phyloP scores from a whole-genome alignment of 64 coral and sea anemone genomes.

The Astreopora myriophthalma region DNA sequence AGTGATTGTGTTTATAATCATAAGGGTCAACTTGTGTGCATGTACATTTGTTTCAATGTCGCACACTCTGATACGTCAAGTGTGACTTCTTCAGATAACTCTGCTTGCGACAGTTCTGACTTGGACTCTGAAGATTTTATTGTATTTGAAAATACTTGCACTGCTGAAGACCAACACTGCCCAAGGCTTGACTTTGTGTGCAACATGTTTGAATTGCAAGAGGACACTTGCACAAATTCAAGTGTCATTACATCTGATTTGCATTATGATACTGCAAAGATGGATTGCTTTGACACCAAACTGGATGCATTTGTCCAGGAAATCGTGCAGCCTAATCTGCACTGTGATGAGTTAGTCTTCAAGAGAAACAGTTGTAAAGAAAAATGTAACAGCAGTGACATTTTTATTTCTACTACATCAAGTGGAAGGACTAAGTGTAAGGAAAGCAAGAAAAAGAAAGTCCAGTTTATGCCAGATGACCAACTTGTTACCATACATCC shows the following conservation, averaged over 20 bases:
- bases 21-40: slow-evolving; percentile 21
- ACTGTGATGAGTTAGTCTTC: neutral
- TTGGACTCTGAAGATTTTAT: slow-evolving; percentile 17
- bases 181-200: neutral
- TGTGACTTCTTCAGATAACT: neutral
- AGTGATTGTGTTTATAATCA: slow-evolving; percentile 25
- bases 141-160: neutral
- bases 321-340: neutral
- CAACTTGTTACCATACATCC: slow-evolving; percentile 19
- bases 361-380: neutral
- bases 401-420: neutral
- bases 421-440: neutral
- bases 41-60: slow-evolving; percentile 30
- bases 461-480: slow-evolving; percentile 49
- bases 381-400: neutral
- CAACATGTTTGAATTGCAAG: neutral
- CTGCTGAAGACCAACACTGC: neutral
- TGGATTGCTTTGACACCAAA: neutral
- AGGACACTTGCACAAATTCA: neutral
- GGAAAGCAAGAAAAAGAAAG: slow-evolving; percentile 14
- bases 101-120: neutral
- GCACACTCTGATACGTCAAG: slow-evolving; percentile 20
- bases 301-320: slow-evolving; percentile 13
- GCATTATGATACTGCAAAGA: neutral
- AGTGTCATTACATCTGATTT: neutral